phyloP scores from a whole-genome alignment of 2,888 invertebrate species.

The Pterostichus niger region DNA sequence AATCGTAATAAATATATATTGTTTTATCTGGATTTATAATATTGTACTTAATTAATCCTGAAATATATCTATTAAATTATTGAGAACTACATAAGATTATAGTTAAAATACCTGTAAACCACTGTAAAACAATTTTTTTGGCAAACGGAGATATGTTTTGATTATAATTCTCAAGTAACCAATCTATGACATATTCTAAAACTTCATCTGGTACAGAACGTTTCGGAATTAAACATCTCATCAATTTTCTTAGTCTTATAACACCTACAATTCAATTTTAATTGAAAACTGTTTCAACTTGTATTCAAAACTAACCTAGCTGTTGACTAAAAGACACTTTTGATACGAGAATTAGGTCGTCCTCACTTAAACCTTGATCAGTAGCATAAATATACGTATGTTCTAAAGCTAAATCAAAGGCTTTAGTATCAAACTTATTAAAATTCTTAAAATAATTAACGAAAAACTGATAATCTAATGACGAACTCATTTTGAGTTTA shows the following conservation, averaged over 20 bases:
- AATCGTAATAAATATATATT: slow-evolving; percentile 4
- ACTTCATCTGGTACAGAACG: slow-evolving; percentile 31
- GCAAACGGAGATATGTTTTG: slow-evolving; percentile 11
- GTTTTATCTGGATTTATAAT: not conserved
- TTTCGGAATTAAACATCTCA: slow-evolving; percentile 56
- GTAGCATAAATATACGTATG: slow-evolving; percentile 21
- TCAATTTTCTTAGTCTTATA: slow-evolving; percentile 39
- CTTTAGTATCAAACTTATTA: slow-evolving; percentile 11
- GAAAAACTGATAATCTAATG: slow-evolving; percentile 15
- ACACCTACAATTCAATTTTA: slow-evolving; percentile 47
- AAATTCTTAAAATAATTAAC: slow-evolving; percentile 41
- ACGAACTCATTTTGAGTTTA: slow-evolving; percentile 8
- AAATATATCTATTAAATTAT: not conserved
- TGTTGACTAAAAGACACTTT: slow-evolving; percentile 22
- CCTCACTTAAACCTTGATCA: slow-evolving; percentile 55
- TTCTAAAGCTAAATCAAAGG: slow-evolving; percentile 43
- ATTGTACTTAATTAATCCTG: slow-evolving; percentile 2
- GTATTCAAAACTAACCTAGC: slow-evolving; percentile 55
- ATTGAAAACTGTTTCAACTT: not conserved
- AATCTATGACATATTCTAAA: slow-evolving; percentile 31
- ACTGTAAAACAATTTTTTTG: slow-evolving; percentile 47
- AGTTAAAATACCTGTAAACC: slow-evolving; percentile 41
- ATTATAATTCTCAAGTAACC: slow-evolving; percentile 41
- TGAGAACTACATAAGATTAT: not conserved
- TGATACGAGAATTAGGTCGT: slow-evolving; percentile 50